Percentiles rank a stretch among this genome's conserved stretches.
Evolutionary conservation across 2,113 vertebrate genomes (phyloP).

Genomic region (Corythoichthys haematopterus): DNA sequence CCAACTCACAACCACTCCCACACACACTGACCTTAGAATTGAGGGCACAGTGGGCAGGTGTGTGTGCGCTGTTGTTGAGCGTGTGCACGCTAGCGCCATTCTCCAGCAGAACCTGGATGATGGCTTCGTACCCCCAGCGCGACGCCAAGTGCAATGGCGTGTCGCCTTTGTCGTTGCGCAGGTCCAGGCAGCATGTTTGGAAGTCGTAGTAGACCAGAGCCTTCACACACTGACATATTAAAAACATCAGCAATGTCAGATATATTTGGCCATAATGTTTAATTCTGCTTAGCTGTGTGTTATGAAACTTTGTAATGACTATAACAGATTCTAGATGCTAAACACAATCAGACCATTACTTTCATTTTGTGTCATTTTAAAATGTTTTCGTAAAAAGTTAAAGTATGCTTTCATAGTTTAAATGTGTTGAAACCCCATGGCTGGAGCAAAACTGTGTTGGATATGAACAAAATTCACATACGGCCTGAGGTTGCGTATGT

Average conservation of each 20-base stretch:
- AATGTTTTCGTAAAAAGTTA: too few relatives aligned
- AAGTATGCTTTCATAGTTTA: too few relatives aligned
- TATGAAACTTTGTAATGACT: too few relatives aligned
- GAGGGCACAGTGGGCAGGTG: conserved; percentile 82
- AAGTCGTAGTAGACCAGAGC: conserved; percentile 91
- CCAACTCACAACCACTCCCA: not conserved
- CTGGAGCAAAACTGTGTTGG: too few relatives aligned
- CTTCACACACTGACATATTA: conserved; percentile 85
- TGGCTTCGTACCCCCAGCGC: conserved; percentile 92
- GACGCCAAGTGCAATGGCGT: conserved; percentile 87
- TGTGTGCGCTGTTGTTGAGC: conserved; percentile 83
- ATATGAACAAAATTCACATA: not conserved
- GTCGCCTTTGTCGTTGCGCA: conserved; percentile 91
- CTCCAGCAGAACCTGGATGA: conserved; percentile 89
- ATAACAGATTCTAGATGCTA: too few relatives aligned
- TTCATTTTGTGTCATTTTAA: too few relatives aligned
- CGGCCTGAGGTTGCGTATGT: not conserved
- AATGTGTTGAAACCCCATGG: too few relatives aligned
- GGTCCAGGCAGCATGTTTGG: conserved; percentile 80
- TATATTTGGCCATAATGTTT: too few relatives aligned
- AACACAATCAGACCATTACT: too few relatives aligned
- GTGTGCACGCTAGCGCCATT: conserved; percentile 80
- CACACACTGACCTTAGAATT: conserved; percentile 82
- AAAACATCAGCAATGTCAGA: not conserved
- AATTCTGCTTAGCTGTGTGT: too few relatives aligned